Evolutionary conservation across 53 echinoderm and acorn worm species (phyloP).

Genomic region (Patiria pectinifera): DNA sequence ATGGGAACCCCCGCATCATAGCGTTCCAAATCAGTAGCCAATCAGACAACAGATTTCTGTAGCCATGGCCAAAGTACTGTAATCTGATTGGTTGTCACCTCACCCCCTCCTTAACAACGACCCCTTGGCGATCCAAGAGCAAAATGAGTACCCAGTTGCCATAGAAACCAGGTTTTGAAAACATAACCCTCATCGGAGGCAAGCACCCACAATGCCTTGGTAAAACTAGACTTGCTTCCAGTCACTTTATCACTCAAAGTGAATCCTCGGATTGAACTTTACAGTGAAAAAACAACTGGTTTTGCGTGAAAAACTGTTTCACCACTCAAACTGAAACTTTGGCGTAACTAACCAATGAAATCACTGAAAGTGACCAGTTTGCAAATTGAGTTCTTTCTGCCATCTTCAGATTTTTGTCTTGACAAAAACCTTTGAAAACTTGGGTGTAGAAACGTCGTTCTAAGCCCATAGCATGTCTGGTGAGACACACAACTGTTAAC

Average conservation of each 20-base stretch:
- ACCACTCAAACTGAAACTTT: not conserved
- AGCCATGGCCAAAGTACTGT: not conserved
- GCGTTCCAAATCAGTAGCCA: not conserved
- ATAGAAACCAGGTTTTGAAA: not conserved
- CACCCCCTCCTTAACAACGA: not conserved
- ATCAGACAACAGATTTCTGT: not conserved
- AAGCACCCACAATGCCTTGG: not conserved
- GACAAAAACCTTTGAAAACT: not conserved
- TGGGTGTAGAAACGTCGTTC: not conserved
- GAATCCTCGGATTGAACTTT: not conserved
- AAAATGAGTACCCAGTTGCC: not conserved
- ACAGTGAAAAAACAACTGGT: not conserved
- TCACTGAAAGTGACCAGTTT: not conserved
- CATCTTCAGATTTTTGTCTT: not conserved
- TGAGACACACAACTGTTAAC: not conserved
- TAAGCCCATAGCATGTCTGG: not conserved
- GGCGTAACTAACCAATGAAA: not conserved
- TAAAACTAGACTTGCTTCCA: not conserved
- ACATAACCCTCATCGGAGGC: not conserved
- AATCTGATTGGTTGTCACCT: not conserved
- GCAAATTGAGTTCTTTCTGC: not conserved
- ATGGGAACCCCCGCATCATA: not conserved
- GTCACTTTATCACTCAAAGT: not conserved
- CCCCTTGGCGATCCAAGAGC: not conserved
- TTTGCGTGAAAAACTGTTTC: not conserved